phyloP scores from a whole-genome alignment of 2,888 invertebrate genomes.

The Biston stratarius region DNA sequence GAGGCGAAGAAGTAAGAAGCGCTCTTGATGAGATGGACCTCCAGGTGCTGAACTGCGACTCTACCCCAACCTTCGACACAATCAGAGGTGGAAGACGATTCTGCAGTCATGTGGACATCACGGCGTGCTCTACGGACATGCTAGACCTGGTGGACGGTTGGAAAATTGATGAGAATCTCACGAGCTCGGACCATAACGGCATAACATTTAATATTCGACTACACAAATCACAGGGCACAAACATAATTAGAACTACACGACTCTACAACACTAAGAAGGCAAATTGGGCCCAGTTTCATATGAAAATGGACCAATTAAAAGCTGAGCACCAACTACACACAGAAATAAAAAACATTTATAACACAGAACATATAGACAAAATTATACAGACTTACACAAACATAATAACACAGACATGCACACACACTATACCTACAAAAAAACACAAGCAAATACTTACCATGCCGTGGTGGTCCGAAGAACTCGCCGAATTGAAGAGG shows the following conservation, averaged over 20 bases:
- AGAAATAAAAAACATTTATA: neutral
- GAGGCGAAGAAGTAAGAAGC: too few relatives aligned
- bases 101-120: neutral
- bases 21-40: too few relatives aligned
- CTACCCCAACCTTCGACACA: too few relatives aligned
- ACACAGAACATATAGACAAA: conserved; percentile 2
- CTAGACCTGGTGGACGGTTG: neutral
- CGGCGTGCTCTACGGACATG: neutral
- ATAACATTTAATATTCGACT: neutral
- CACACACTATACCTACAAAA: conserved; percentile 5
- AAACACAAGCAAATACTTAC: conserved; percentile 13
- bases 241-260: neutral
- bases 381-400: conserved; percentile 9
- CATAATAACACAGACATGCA: conserved; percentile 15
- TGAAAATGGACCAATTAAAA: neutral
- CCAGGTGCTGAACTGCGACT: too few relatives aligned
- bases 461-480: conserved; percentile 41
- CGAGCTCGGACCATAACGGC: neutral
- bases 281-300: conserved; percentile 2
- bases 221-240: neutral
- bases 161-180: neutral
- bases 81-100: neutral
- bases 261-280: neutral
- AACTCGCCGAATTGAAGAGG: neutral
- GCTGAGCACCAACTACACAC: neutral